phyloP scores from a whole-genome alignment of 2,888 invertebrate genomes.

The Drosophila demipolita region DNA sequence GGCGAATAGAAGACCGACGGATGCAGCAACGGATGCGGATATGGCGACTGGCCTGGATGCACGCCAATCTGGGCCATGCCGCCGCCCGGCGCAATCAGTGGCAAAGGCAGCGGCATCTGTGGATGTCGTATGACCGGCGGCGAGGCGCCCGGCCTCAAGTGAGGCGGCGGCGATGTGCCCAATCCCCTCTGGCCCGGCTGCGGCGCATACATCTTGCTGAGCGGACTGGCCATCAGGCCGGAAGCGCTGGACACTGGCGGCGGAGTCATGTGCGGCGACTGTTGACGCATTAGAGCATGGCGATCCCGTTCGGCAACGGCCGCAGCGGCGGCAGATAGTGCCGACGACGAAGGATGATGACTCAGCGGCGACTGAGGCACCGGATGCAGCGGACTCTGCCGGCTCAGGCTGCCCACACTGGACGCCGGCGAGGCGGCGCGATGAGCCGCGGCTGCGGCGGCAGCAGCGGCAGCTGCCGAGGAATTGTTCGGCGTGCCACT shows the following conservation, averaged over 20 bases:
- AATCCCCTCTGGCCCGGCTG: constrained; percentile 86
- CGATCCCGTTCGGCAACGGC: constrained; percentile 85
- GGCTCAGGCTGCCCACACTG: constrained; percentile 83
- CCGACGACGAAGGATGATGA: constrained; percentile 85
- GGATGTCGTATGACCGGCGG: constrained; percentile 86
- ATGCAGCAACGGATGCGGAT: constrained; percentile 89
- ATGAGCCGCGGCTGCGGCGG: constrained; percentile 82
- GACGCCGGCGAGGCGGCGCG: constrained; percentile 84
- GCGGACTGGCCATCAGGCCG: constrained; percentile 84
- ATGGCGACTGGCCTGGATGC: constrained; percentile 91
- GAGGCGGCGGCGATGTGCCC: constrained; percentile 86
- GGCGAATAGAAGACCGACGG: constrained; percentile 89
- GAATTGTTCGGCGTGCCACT: constrained; percentile 67
- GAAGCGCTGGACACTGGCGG: constrained; percentile 85
- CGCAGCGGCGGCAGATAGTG: constrained; percentile 85
- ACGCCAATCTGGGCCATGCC: constrained; percentile 86
- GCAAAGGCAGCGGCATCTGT: constrained; percentile 85
- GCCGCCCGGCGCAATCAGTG: constrained; percentile 84
- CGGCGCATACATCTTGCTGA: constrained; percentile 86
- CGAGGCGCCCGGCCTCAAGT: constrained; percentile 85
- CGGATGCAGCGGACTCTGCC: constrained; percentile 85
- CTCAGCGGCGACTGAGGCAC: constrained; percentile 85
- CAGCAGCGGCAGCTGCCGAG: constrained; percentile 69
- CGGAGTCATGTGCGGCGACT: constrained; percentile 85
- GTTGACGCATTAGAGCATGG: constrained; percentile 84